Evolutionary conservation across 1,140 invertebrate genomes (phyloP), one percentile per base, ranked within the genome.

Genomic region (Drosophila watanabei): DNA sequence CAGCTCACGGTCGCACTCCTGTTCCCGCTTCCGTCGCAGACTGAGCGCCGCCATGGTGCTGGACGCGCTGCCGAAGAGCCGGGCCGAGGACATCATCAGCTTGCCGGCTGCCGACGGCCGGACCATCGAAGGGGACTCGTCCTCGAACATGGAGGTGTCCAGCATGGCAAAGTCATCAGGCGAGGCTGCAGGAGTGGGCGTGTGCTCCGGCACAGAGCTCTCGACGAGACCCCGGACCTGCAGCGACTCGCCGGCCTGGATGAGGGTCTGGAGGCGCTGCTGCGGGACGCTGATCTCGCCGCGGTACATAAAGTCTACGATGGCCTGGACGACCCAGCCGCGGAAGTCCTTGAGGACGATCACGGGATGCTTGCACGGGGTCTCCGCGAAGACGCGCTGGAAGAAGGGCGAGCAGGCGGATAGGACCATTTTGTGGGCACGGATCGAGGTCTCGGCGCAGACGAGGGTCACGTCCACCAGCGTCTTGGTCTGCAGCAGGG

Each of bases 231-330:
- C 97, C 20, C 97, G 95, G 20, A 98, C 96, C 91, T 98, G 97
- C 58, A 98, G 94, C 58, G 96, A 97, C 84, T 98, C 97, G 0
- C 97, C 97, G 1, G 97, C 97, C 82, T 97, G 96, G 82, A 98
- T 97, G 52, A 98, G 94, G 11, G 95, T 95, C 28, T 96, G 95
- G 1, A 98, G 94, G 41, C 97, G 96, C 75, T 98, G 97, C 81
- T 97, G 97, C 1, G 95, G 95, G 4, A 98, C 97, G 59, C 96
- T 97, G 58, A 98, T 97, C 94, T 98, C 97, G 33, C 98, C 98
- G 59, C 96, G 96, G 94, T 98, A 98, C 97, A 98, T 98, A 80
- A 98, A 98, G 93, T 98, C 97, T 49, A 98, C 96, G 32, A 98
- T 96, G 8, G 97, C 97, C 87, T 97, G 96, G 43, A 98, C 95